Base-by-base conservation (phyloP, 2,797 vertebrate genomes). In the Cynopterus sphinx region DNA sequence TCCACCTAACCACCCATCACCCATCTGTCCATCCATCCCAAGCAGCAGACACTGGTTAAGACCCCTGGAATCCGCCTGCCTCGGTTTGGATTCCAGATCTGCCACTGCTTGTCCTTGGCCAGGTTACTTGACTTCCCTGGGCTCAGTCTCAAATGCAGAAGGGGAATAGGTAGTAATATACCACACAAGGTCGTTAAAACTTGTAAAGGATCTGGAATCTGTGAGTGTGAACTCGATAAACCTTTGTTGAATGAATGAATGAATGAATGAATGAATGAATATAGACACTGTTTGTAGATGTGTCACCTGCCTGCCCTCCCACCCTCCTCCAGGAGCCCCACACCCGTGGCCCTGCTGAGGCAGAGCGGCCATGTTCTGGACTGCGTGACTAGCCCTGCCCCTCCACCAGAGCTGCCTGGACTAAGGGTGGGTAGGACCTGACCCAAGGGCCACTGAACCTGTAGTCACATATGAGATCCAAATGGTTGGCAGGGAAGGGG, bases 131-230 rank as follows among this genome's bases (percentile, higher is more conserved):
- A 22, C 43, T 57, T 78, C 73, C 49, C 57, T 63, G 49, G 36
- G 53, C 49, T 91, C 53, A 57, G 28, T n/a, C 53, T 22, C 43
- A 49, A 73, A 36, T 43, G 28, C 59, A n/a, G n/a, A 79, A 28
- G 41, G 16, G 73, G 74, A 13, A 5, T 0, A 15, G n/a, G 49
- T 1, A 17, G 57, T 10, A 24, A 39, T 10, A 7, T 0, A 12
- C 36, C 17, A 10, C 4, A 10, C 4, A 26, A 51, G 22, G 39
- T 0, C 9, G 71, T 10, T 41, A 51, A 39, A 6, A 10, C 8
- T 36, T 41, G 9, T 26, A 36, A 49, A 78, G 57, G 53, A n/a
- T 28, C 57, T 2, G 7, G 31, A 77, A 33, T 63, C n/a, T n/a
- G 65, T 43, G 26, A 43, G 9, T 36, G n/a, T 46, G 36, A 70